Base-by-base conservation (phyloP, 2,888 invertebrate species). In the Anagyrus pseudococci region DNA sequence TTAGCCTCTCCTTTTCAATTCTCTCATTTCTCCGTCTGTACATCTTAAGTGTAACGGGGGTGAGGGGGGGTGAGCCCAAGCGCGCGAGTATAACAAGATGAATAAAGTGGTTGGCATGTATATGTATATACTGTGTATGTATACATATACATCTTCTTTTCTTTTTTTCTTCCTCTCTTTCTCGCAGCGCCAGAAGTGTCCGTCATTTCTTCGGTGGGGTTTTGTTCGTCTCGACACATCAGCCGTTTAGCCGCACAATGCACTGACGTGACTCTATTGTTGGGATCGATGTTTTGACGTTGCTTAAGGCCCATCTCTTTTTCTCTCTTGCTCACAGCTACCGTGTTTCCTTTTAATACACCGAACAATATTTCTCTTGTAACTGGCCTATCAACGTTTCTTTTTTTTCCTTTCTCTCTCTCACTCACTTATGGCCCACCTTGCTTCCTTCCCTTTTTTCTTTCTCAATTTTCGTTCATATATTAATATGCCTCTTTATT, bases 221-320 rank as follows among this genome's bases (percentile, higher is more conserved):
- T 17, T 26, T n/a, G 1, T 46, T 13, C 22, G n/a, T 17, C 4
- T 19, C 17, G 17, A 20, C 6, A 46, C 15, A 54, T 26, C 6
- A 17, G 26, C 43, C 19, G n/a, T 2, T n/a, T n/a, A 22, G 4
- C 1, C 15, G 20, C 22, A 58, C 48, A 58, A 58, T 58, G 23
- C 15, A 17, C 29, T 4, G 26, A 15, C 43, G 25, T 19, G 50
- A 44, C 37, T 47, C 54, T 40, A 53, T 62, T 58, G 59, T 54
- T 22, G 33, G 41, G 48, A 25, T 44, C 48, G 48, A 62, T 58
- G 62, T 62, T 62, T 58, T 58, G 62, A 58, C 58, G 54, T 54
- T 47, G 46, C 52, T 57, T 53, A 29, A 20, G 49, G 56, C 6
- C 41, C 4, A 41, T 4, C 41, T 23, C 15, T 53, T 53, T 20